Base-by-base conservation (phyloP, 1,140 invertebrate genomes). In the Brachionus plicatilis region DNA sequence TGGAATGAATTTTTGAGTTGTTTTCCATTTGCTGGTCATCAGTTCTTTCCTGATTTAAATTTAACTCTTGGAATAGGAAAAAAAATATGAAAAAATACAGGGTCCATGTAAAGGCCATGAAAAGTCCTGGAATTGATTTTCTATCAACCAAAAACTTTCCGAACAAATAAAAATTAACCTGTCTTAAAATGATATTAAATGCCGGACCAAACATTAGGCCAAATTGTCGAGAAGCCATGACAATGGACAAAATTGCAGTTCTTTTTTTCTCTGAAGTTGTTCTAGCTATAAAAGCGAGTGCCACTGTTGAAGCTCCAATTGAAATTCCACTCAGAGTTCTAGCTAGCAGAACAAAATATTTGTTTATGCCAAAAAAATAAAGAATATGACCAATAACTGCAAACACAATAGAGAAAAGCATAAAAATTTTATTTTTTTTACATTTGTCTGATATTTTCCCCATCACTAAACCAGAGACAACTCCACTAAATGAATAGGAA, bases 171-270 rank as follows among this genome's bases (percentile, higher is more conserved):
- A 86, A 87, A 76, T 86, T 66, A 45, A 85, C 17, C 45, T 86
- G 8, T n/a, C 83, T 70, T 27, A 87, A 45, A 37, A 86, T 83
- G 43, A 87, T 80, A 80, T 87, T 86, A 47, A 86, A 86, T 45
- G 84, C 86, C 45, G 86, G 86, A n/a, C 86, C 86, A 80, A 86
- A 85, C 33, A 86, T 84, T 1, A 87, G 68, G 3, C 86, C 86
- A 24, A 86, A 43, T 83, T 87, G 86, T 29, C 86, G 82, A 56
- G 82, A 86, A 17, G 84, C 84, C 24, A 86, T 83, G 20, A 86
- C 60, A 12, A 84, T 68, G 3, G 86, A 83, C 3, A 87, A 53
- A 24, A 86, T 78, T 17, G 85, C 29, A 6, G 86, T 87, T 56
- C 86, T 27, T n/a, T 86, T 86, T 60, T 86, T 85, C 43, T 85